phyloP scores from a whole-genome alignment of 2,113 vertebrate species.

The Egretta garzetta region DNA sequence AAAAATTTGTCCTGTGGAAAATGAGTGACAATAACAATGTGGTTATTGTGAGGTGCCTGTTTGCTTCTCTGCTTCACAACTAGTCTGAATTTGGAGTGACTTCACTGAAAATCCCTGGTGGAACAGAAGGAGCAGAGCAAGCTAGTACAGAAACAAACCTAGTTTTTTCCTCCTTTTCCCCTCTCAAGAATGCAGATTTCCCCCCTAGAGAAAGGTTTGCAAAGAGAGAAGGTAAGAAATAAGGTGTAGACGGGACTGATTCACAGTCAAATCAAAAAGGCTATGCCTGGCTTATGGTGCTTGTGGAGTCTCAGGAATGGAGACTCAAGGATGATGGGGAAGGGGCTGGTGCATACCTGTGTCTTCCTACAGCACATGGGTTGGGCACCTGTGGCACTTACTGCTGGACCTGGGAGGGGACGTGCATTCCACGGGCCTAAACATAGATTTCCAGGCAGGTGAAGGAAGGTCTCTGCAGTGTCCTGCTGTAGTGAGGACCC shows the following conservation, averaged over 20 bases:
- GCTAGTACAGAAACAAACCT: neutral
- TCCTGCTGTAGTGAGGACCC: neutral
- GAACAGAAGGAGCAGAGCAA: neutral
- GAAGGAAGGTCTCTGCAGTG: neutral
- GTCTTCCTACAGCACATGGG: neutral
- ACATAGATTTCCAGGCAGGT: neutral
- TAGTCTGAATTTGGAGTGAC: neutral
- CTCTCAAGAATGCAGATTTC: neutral
- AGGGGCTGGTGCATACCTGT: neutral
- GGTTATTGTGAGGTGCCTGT: neutral
- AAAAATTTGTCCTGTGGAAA: neutral
- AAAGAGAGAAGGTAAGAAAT: neutral
- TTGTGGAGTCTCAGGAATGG: neutral
- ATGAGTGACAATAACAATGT: neutral
- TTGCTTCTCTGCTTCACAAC: neutral
- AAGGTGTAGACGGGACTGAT: neutral
- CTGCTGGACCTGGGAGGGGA: neutral
- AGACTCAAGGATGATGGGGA: neutral
- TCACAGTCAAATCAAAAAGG: neutral
- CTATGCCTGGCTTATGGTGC: fast-evolving
- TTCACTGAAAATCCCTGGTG: neutral
- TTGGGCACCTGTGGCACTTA: neutral
- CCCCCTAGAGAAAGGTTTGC: neutral
- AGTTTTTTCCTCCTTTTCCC: neutral
- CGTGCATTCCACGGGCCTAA: neutral